These are phyloP conservation scores for Liasis olivaceus DNA, from an alignment of 2,797 vertebrate genomes.

Conservation along the genomic window DNA sequence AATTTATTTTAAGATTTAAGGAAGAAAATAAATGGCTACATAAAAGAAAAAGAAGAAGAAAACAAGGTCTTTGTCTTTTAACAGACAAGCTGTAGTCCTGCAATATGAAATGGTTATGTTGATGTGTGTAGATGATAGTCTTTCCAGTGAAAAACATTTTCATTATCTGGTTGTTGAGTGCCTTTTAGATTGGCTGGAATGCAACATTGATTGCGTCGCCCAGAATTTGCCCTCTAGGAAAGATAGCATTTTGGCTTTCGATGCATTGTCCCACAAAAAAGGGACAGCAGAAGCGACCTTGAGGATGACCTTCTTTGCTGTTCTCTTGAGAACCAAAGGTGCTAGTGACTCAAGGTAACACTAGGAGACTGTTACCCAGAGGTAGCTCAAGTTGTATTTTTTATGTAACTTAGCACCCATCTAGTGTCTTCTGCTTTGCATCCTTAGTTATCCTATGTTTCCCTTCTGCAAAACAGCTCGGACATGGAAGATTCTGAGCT, in stretches of 20 bases:
- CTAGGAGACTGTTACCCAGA: background rate
- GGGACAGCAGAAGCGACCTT: background rate
- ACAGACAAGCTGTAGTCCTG: background rate
- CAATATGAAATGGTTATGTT: background rate
- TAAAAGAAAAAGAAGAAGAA: background rate
- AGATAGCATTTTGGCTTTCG: background rate
- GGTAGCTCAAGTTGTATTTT: background rate
- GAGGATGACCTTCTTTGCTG: background rate
- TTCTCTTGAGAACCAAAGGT: background rate
- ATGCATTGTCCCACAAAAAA: background rate
- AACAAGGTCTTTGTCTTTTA: background rate
- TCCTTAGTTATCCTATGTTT: background rate
- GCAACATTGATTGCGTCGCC: background rate
- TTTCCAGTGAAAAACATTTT: background rate
- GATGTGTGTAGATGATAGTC: background rate
- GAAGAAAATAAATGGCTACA: background rate
- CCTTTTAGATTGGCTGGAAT: background rate
- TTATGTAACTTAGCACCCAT: background rate
- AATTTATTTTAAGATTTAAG: background rate
- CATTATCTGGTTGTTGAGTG: background rate
- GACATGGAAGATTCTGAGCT: slow-evolving; percentile 86
- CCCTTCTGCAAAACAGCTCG: slow-evolving; percentile 68
- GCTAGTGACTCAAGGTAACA: background rate
- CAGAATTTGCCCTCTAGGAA: background rate
- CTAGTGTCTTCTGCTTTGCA: background rate